These are phyloP conservation scores for Sialis lutaria DNA, from an alignment of 2,888 invertebrate genomes.

Conservation along the genomic window DNA sequence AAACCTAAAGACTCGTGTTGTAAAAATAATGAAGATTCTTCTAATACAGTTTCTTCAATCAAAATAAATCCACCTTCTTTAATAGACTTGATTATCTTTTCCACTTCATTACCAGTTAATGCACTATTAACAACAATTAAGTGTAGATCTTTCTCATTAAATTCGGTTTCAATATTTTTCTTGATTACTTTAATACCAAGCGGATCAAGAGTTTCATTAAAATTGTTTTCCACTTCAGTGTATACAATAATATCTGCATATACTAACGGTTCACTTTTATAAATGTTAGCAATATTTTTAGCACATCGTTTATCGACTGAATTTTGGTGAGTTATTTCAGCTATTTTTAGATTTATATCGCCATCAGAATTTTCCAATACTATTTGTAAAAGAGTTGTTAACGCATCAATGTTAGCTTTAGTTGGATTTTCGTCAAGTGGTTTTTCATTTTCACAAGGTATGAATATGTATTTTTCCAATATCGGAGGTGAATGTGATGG, in stretches of 20 bases:
- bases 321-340: too few relatives aligned
- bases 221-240: conserved; percentile 18
- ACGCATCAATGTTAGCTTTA: conserved; percentile 16
- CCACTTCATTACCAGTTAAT: too few relatives aligned
- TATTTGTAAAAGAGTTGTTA: conserved; percentile 46
- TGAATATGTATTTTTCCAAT: conserved; percentile 35
- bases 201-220: conserved; percentile 28
- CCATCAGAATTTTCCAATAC: conserved; percentile 50
- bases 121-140: conserved; percentile 11
- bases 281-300: conserved; percentile 33
- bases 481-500: conserved; percentile 19
- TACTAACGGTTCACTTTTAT: conserved; percentile 50
- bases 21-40: too few relatives aligned
- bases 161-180: conserved; percentile 30
- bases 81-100: conserved; percentile 11
- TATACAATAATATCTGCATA: conserved; percentile 46
- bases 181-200: conserved; percentile 38
- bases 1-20: conserved; percentile 22
- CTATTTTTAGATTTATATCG: conserved; percentile 10
- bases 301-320: conserved; percentile 26
- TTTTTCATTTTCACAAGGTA: conserved; percentile 26
- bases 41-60: conserved; percentile 16
- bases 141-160: conserved; percentile 7
- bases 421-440: background rate
- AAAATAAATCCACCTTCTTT: conserved; percentile 22